A percentile compares a stretch with the other conserved stretches of the same genome.
Conservation (phyloP, 2,113 vertebrate species). For the Salvator merianae region DNA sequence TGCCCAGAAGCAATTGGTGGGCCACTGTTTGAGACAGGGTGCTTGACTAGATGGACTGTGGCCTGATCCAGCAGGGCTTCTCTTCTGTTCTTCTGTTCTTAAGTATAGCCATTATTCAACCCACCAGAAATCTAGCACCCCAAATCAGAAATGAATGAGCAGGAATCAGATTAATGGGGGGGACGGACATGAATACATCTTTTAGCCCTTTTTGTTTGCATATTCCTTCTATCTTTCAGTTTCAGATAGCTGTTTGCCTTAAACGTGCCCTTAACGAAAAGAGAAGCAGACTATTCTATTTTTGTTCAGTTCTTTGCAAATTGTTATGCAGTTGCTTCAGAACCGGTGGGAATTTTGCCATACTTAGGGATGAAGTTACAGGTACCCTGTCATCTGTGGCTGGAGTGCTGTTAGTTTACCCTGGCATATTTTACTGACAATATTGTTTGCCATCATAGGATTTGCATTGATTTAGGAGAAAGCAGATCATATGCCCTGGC, state of each 20-base stretch:
- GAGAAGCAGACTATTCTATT: neutral
- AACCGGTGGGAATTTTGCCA: neutral
- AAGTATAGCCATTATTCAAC: neutral
- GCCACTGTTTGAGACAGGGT: no score
- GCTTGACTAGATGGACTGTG: no score
- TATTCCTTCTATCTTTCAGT: neutral
- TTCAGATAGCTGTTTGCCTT: neutral
- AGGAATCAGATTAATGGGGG: neutral
- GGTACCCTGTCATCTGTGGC: no score
- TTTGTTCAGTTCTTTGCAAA: neutral
- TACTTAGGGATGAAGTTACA: no score
- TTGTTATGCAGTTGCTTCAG: neutral
- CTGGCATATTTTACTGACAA: no score
- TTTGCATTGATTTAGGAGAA: no score
- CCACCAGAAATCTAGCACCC: neutral
- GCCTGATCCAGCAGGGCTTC: no score
- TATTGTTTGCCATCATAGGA: no score
- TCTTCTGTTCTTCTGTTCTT: neutral
- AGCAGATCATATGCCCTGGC: no score
- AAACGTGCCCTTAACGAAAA: neutral
- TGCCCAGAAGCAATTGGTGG: no score
- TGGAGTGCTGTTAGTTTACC: no score
- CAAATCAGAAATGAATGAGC: neutral
- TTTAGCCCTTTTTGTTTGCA: neutral
- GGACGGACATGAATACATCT: neutral